Evolutionary conservation across 2,888 invertebrate species (phyloP), one percentile per base, ranked within the genome.

Genomic region (Hesperia comma): DNA sequence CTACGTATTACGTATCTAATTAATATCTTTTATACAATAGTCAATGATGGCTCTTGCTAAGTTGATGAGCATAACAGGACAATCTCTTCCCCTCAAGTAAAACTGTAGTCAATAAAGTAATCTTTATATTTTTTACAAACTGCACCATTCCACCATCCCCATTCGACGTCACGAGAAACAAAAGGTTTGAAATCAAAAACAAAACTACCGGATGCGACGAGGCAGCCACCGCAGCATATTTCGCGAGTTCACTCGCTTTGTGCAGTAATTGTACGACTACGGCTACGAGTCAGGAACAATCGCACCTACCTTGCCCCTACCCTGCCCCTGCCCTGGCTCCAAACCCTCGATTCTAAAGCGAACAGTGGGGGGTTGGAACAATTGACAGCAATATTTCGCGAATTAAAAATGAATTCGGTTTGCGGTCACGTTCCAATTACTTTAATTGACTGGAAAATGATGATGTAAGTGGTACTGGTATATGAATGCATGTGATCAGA

Each of bases 191-290:
- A 56, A 49, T 57, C 21, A 1, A 49, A 56, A 56, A 63, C 46
- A 63, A 63, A 63, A 56, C 55, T n/a, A 54, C 33, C 46, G 55
- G 57, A 40, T 51, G 51, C 32, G 37, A 12, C 10, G 26, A 19
- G 4, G 15, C 17, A 2, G 63, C 56, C 21, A 57, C 63, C 63
- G 51, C 63, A 63, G 63, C 63, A 63, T 63, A 63, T 63, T 63
- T 57, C 63, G 49, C 63, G 57, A 49, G 63, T 57, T 63, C 63
- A 57, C 19, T 63, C 51, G 10, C 43, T 17, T 63, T 63, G 63
- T 63, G 14, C 63, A 57, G 37, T 63, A 63, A 63, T 63, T 57
- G 63, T 57, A 57, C 63, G 51, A 49, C 49, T 56, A n/a, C n/a
- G n/a, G n/a, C 49, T 46, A 46, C 6, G 46, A 49, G 49, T 19